Evolutionary conservation across 2,113 vertebrate species (phyloP).

Genomic region (Anas platyrhynchos): DNA sequence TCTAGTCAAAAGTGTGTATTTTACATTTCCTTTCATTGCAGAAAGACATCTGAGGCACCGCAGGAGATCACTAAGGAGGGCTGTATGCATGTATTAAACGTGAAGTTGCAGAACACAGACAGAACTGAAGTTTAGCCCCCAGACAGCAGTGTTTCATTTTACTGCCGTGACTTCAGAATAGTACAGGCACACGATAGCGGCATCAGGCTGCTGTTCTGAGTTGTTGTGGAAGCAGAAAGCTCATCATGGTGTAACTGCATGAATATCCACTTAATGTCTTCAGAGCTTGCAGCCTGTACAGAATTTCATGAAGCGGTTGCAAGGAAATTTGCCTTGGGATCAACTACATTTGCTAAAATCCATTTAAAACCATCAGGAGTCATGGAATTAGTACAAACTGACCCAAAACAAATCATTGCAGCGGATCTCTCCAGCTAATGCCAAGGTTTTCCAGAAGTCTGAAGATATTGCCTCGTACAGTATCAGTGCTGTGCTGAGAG

Average conservation of each 20-base stretch:
- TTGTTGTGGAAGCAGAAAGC: neutral
- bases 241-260: neutral
- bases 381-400: neutral
- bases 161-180: neutral
- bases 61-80: neutral
- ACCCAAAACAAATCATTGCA: neutral
- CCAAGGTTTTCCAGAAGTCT: neutral
- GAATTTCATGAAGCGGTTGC: neutral
- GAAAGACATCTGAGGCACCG: neutral
- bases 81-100: accelerated
- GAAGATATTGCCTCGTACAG: neutral
- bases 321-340: neutral
- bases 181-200: neutral
- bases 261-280: neutral
- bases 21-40: neutral
- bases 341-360: neutral
- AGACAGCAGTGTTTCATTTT: accelerated
- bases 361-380: neutral
- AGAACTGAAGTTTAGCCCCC: neutral
- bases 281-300: neutral
- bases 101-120: neutral
- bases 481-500: neutral
- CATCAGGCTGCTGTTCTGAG: neutral
- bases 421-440: neutral
- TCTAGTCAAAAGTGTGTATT: neutral